These are phyloP conservation scores for Lutjanus erythropterus DNA, from an alignment of 2,113 vertebrate species.

Conservation along the genomic window DNA sequence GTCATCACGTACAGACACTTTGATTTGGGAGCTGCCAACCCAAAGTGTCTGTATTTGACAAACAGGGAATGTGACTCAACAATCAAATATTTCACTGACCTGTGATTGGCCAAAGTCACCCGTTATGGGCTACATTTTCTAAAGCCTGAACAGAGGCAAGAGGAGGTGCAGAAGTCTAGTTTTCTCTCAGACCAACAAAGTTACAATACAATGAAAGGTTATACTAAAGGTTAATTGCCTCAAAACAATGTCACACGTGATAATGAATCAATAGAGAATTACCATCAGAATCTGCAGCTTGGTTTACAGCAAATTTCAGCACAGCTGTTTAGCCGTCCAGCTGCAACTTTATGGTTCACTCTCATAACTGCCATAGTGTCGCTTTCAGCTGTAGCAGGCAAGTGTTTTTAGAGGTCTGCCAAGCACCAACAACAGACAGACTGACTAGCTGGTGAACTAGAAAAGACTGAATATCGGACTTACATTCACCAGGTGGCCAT, in stretches of 20 bases:
- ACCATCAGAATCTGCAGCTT: neutral
- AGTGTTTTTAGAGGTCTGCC: neutral
- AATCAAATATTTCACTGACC: too few relatives aligned
- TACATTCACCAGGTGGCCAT: neutral
- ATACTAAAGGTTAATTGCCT: too few relatives aligned
- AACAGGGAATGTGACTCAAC: too few relatives aligned
- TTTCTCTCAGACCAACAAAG: neutral
- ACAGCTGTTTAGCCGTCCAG: neutral
- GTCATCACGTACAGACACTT: too few relatives aligned
- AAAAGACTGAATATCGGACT: neutral
- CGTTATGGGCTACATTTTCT: too few relatives aligned
- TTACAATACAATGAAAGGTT: neutral
- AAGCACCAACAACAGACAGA: neutral
- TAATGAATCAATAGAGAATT: neutral
- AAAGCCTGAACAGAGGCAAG: too few relatives aligned
- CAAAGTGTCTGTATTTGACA: too few relatives aligned
- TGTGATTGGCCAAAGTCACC: too few relatives aligned
- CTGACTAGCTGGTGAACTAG: neutral
- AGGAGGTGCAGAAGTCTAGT: too few relatives aligned
- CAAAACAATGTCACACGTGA: neutral
- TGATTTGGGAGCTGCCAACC: too few relatives aligned
- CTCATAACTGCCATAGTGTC: neutral
- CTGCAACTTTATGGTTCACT: neutral
- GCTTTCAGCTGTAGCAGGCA: neutral
- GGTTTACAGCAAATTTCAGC: neutral